A percentile compares a stretch with the other conserved stretches of the same genome.
phyloP scores from a whole-genome alignment of 2,888 invertebrate species.

The Entomobrya proxima region DNA sequence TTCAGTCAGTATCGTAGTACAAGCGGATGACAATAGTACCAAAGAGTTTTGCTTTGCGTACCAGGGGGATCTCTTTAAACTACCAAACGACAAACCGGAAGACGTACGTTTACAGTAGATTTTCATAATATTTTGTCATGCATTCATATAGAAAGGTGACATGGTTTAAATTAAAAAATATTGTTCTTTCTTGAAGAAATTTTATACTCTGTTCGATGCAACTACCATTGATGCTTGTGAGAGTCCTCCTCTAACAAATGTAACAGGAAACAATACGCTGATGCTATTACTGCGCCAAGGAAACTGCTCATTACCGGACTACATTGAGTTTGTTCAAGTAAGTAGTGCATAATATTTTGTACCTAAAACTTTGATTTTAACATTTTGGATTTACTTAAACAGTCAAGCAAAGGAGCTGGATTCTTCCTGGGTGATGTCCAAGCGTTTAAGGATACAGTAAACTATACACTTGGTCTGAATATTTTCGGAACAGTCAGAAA shows the following conservation, averaged over 20 bases:
- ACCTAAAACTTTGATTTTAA: not conserved
- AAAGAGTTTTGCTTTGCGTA: conserved; percentile 68
- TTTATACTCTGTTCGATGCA: conserved; percentile 61
- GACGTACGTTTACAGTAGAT: not conserved
- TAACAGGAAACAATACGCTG: conserved; percentile 6
- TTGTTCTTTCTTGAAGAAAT: conserved; percentile 27
- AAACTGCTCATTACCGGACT: conserved; percentile 46
- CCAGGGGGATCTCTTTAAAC: conserved; percentile 48
- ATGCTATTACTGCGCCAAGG: not conserved
- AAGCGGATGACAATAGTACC: conserved; percentile 21
- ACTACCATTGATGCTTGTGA: conserved; percentile 51
- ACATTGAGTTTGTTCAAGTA: conserved; percentile 47
- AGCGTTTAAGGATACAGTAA: too few species aligned
- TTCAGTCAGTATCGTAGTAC: not conserved
- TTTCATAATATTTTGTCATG: not conserved
- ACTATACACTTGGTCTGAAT: conserved; percentile 31
- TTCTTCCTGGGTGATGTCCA: too few species aligned
- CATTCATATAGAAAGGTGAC: not conserved
- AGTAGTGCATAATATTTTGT: not conserved
- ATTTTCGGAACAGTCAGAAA: conserved; percentile 51
- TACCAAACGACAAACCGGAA: conserved; percentile 54
- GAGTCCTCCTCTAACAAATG: not conserved
- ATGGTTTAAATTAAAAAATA: not conserved
- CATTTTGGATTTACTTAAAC: not conserved
- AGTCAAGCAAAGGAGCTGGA: conserved; percentile 48